These are phyloP conservation scores for Drosophila greeni DNA, from an alignment of 2,888 invertebrate species.

Conservation along the genomic window DNA sequence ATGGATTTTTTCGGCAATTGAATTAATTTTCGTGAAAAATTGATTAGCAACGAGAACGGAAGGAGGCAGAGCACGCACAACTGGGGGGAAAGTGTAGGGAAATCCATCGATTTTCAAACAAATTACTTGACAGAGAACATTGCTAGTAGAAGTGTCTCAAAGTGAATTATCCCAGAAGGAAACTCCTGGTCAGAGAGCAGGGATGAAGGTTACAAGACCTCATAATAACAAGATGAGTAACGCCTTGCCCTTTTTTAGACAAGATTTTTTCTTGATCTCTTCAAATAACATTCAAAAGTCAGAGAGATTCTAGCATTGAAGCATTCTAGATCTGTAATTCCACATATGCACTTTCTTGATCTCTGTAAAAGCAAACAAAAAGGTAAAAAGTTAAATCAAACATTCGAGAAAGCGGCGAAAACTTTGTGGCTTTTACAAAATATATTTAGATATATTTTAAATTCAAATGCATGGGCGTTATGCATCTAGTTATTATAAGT, in stretches of 20 bases:
- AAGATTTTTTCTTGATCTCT: no score
- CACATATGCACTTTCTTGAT: not conserved
- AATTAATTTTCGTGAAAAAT: conserved; percentile 79
- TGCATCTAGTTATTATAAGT: not conserved
- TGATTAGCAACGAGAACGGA: conserved; percentile 70
- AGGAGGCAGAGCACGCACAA: not conserved
- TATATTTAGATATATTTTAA: not conserved
- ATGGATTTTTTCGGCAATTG: conserved; percentile 77
- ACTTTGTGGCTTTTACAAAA: not conserved
- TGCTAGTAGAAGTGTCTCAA: not conserved
- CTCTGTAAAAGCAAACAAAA: not conserved
- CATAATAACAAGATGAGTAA: not conserved
- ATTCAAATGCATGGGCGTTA: not conserved
- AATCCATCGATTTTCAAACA: not conserved
- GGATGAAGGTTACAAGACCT: not conserved
- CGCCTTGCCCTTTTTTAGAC: not conserved
- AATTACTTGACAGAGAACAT: not conserved
- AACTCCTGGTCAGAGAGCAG: not conserved
- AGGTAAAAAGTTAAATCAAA: no score
- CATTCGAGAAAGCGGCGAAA: not conserved
- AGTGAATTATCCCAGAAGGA: not conserved
- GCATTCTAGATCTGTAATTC: not conserved
- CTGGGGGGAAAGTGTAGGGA: not conserved
- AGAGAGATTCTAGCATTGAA: not conserved
- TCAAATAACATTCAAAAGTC: not conserved